phyloP scores from a whole-genome alignment of 2,888 invertebrate genomes.

The Eupithecia subfuscata region DNA sequence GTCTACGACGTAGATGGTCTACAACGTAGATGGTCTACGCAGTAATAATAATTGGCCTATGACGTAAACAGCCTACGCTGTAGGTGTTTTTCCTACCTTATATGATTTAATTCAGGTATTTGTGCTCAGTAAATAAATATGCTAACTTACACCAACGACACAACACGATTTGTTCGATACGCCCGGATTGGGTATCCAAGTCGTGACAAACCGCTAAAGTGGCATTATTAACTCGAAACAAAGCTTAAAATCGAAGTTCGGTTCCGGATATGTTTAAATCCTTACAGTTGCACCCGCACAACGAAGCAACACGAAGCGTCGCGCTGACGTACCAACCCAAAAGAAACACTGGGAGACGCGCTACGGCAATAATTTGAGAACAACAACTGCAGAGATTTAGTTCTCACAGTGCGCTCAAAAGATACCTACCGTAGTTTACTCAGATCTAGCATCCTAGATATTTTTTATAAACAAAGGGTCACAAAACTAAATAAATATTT shows the following conservation, averaged over 20 bases:
- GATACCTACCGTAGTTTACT: background rate
- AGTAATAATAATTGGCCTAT: slow-evolving; percentile 12
- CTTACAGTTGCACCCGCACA: slow-evolving; percentile 35
- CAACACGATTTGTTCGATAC: background rate
- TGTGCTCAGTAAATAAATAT: background rate
- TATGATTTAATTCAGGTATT: background rate
- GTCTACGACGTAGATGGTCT: too few relatives aligned
- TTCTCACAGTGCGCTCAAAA: background rate
- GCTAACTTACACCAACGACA: background rate
- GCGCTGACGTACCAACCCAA: background rate
- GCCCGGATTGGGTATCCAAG: slow-evolving; percentile 23
- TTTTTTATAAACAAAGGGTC: background rate
- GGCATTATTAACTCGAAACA: slow-evolving; percentile 47
- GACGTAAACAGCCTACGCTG: background rate
- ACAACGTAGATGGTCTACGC: slow-evolving; percentile 1
- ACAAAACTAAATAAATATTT: background rate
- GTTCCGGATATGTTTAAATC: slow-evolving; percentile 58
- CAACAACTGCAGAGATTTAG: slow-evolving; percentile 3
- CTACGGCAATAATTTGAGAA: background rate
- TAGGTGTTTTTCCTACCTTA: background rate
- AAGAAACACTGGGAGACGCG: background rate
- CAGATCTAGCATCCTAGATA: background rate
- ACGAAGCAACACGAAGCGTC: slow-evolving; percentile 12
- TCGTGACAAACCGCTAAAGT: slow-evolving; percentile 34
- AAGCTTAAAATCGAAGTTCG: slow-evolving; percentile 52